Evolutionary conservation across 2,888 invertebrate species (phyloP).

Genomic region (Tenthredo distinguenda): DNA sequence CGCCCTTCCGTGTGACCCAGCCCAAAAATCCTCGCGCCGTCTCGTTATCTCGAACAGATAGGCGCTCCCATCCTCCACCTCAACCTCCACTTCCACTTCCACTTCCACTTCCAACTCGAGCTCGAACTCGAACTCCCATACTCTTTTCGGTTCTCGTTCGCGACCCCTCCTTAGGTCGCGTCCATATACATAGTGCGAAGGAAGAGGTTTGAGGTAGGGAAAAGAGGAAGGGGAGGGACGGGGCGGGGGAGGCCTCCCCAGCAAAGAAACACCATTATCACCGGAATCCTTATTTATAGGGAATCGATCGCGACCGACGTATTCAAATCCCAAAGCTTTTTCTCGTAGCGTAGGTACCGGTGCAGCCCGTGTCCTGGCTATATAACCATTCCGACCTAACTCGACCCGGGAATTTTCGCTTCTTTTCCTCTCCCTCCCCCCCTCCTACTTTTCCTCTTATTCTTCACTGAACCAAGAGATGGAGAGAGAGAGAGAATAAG

Average conservation of each 20-base stretch:
- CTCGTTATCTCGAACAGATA: constrained; percentile 72
- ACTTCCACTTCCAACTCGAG: constrained; percentile 47
- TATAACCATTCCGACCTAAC: constrained; percentile 20
- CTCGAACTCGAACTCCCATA: constrained; percentile 47
- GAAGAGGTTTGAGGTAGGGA: neutral
- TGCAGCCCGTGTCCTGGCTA: constrained; percentile 31
- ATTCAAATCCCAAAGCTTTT: constrained; percentile 68
- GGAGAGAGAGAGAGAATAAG: neutral
- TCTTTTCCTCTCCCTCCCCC: neutral
- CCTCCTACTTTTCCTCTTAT: neutral
- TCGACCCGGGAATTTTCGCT: constrained; percentile 34
- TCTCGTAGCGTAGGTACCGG: constrained; percentile 37
- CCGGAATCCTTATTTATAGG: constrained; percentile 73
- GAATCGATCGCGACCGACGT: constrained; percentile 68
- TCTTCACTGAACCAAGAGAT: neutral
- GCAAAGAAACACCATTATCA: constrained; percentile 66
- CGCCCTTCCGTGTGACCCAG: constrained; percentile 33
- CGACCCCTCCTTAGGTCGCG: neutral
- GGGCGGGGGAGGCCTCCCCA: constrained; percentile 11
- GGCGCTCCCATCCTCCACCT: constrained; percentile 58
- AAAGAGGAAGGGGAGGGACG: neutral
- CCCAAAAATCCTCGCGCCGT: constrained; percentile 59
- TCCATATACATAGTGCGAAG: constrained; percentile 7
- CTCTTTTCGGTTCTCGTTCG: neutral
- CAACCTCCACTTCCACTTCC: constrained; percentile 55